Conservation (phyloP, 1,140 invertebrate genomes). For the Zelostemma sp. region DNA sequence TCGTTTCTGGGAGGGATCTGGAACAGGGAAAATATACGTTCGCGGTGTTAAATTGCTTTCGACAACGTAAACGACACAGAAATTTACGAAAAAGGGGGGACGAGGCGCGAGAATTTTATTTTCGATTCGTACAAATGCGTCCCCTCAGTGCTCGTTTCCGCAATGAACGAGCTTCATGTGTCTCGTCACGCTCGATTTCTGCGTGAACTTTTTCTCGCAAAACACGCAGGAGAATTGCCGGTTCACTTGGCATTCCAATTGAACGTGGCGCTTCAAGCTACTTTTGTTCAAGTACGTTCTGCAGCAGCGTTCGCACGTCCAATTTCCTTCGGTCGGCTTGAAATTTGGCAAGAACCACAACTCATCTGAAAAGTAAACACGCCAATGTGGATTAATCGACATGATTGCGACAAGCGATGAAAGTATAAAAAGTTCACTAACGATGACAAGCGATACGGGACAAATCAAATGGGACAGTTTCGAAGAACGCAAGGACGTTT, state of each 20-base stretch:
- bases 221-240: constrained; percentile 70
- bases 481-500: neutral
- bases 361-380: no score
- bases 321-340: constrained; percentile 15
- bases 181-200: constrained; percentile 68
- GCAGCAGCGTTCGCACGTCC: constrained; percentile 65
- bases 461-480: no score
- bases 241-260: constrained; percentile 69
- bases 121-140: no score
- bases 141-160: constrained; percentile 14
- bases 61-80: no score
- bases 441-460: no score
- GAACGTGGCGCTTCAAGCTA: constrained; percentile 66
- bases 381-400: no score
- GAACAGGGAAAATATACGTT: constrained; percentile 32
- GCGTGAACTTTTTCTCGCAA: constrained; percentile 68
- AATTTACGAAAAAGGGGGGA: no score
- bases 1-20: constrained; percentile 35
- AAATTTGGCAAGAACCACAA: no score
- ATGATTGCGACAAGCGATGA: no score
- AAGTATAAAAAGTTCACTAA: no score
- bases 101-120: no score
- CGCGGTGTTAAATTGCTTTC: neutral
- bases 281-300: constrained; percentile 64
- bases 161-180: constrained; percentile 61